phyloP scores from a whole-genome alignment of 53 echinoderm and acorn worm species.

The Hippasteria phrygiana region DNA sequence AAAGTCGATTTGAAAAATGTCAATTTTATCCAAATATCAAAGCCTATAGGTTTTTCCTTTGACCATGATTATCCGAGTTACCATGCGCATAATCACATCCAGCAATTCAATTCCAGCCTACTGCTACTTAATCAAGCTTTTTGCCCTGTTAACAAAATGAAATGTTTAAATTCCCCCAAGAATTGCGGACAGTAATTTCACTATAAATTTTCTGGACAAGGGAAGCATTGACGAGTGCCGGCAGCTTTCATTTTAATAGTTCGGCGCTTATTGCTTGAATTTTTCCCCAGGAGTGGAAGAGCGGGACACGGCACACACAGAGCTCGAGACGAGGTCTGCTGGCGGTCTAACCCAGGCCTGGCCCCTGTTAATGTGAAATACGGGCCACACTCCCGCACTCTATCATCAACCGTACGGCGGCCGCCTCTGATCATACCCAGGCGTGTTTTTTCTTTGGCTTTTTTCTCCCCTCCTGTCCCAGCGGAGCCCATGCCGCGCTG shows the following conservation, averaged over 20 bases:
- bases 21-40: not conserved
- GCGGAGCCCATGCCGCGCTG: not conserved
- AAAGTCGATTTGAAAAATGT: not conserved
- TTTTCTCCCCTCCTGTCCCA: conserved; percentile 6
- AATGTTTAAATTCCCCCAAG: conserved; percentile 30
- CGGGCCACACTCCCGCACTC: conserved; percentile 34
- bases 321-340: not conserved
- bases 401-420: conserved; percentile 47
- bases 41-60: not conserved
- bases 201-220: not conserved
- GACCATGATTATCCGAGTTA: not conserved
- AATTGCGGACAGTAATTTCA: not conserved
- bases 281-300: not conserved
- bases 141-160: not conserved
- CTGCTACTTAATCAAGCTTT: conserved; percentile 13
- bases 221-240: not conserved
- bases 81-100: conserved; percentile 6
- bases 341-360: conserved; percentile 28
- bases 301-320: not conserved
- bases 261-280: conserved; percentile 6
- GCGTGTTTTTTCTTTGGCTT: conserved; percentile 47
- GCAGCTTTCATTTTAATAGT: conserved; percentile 23
- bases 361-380: conserved; percentile 54
- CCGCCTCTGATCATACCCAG: conserved; percentile 34
- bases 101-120: conserved; percentile 8